Evolutionary conservation across 2,888 invertebrate species (phyloP), one percentile per base, ranked within the genome.

Genomic region (Esperia sulphurella): DNA sequence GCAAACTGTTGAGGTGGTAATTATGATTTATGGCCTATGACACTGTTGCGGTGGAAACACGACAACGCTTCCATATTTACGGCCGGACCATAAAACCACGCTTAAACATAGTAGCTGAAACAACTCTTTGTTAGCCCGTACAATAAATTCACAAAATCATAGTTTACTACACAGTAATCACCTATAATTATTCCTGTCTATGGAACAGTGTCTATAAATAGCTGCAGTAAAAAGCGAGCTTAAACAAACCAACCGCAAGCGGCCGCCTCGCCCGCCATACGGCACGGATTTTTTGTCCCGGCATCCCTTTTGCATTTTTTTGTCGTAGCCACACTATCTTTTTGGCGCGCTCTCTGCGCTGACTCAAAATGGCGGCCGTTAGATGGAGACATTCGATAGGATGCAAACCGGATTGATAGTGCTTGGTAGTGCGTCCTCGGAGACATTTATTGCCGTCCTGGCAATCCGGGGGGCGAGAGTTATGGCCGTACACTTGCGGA

Each of bases 391-490:
- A 65, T 63, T 61, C 71, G 87, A 87, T 86, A 85, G 74, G 65
- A 81, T 75, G 79, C 83, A 75, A 78, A 79, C 82, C 71, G 77
- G 82, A 81, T 80, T 81, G 83, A 84, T 84, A 80, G 80, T 65
- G 80, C 69, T 61, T 67, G 79, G 75, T 76, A 71, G 74, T 73
- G 71, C 68, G 70, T 66, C 72, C 72, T 61, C 53, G 65, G 58
- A 72, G 83, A 85, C 84, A 68, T 83, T 87, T 87, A 88, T 82
- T 71, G 77, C 83, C 73, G 52, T 51, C 59, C 63, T 53, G 59
- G 48, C 50, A 28, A 67, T 67, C 71, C 68, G 66, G 67, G 60
- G 59, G 14, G 58, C 58, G 55, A 67, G 75, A 86, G 71, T 83
- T 82, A 84, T 80, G 71, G 77, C 63, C 53, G 58, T 65, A 59